Base-by-base conservation (phyloP, 1,140 invertebrate species). In the Drosophila ambigua region DNA sequence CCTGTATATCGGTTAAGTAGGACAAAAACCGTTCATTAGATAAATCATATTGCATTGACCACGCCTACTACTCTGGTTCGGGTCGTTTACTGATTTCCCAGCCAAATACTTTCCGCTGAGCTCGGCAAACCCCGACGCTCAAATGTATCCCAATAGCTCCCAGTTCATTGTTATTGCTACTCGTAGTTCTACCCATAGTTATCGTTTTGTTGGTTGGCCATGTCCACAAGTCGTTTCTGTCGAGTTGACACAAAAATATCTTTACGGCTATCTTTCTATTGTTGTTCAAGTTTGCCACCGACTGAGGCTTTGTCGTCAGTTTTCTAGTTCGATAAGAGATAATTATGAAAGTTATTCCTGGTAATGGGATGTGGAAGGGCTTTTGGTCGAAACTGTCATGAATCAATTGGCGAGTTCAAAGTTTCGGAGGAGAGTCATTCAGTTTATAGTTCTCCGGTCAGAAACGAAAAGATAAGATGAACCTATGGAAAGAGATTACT, bases 231-330 rank as follows among this genome's bases (percentile, higher is more conserved):
- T 69, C 65, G 50, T 69, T 71, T 71, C 51, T 69, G 67, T 69
- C 20, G 67, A 71, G 67, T 71, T 69, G 65, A 69, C 67, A 71
- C 24, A 71, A 71, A 71, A 69, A 64, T 71, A 52, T 69, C 65
- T 65, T 55, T 41, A 69, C 55, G 66, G 66, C 31, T 9, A 58
- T 69, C 50, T 69, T 71, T 58, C 57, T 69, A 65, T 71, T 71
- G 67, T 71, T 49, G 52, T 26, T 48, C 64, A 69, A 71, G 45
- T 71, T 71, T 46, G 52, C 28, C 65, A 44, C 67, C 31, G 69
- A 58, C 69, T 66, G 67, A 69, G 51, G 58, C 65, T 71, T 69
- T 58, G 64, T 26, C 26, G 24, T 50, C 67, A 52, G 44, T 69
- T 69, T 58, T 69, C 64, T 50, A 50, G 26, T 24, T 69, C 67